A percentile compares a stretch with the other conserved stretches of the same genome.
Evolutionary conservation across 2,888 invertebrate species (phyloP).

Genomic region (Heliconius hortense): DNA sequence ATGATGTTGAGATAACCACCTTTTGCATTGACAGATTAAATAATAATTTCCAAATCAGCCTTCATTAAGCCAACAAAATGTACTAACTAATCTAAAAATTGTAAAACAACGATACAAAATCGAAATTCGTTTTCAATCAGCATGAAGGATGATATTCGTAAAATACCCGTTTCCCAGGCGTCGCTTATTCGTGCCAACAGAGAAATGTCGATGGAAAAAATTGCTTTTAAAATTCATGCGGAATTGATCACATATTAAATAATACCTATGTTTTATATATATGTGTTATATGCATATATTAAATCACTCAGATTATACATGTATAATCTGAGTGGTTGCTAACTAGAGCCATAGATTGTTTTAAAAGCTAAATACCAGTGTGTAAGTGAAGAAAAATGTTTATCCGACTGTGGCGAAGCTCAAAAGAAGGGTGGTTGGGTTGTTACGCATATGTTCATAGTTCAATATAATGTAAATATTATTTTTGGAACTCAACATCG

Average conservation of each 20-base stretch:
- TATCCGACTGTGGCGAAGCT: not conserved
- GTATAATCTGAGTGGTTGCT: constrained; percentile 26
- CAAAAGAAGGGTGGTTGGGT: too few species aligned
- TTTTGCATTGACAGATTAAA: not conserved
- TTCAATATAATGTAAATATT: too few species aligned
- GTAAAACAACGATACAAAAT: constrained; percentile 1
- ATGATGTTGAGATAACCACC: too few species aligned
- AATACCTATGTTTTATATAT: constrained; percentile 1
- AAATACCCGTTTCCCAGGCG: constrained; percentile 34
- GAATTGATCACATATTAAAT: constrained; percentile 44
- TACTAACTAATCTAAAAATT: not conserved
- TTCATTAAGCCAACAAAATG: constrained; percentile 10
- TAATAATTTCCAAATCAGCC: not conserved
- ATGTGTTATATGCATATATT: too few species aligned
- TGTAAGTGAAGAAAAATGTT: too few species aligned
- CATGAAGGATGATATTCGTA: constrained; percentile 26
- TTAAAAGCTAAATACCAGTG: too few species aligned
- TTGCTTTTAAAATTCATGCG: constrained; percentile 51
- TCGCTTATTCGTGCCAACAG: constrained; percentile 44
- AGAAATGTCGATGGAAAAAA: constrained; percentile 42
- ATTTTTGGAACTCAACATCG: too few species aligned
- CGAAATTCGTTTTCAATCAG: constrained; percentile 33
- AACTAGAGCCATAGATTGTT: not conserved
- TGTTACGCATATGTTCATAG: too few species aligned
- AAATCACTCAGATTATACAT: too few species aligned